phyloP scores from a whole-genome alignment of 1,140 invertebrate genomes.

The Amyelois transitella region DNA sequence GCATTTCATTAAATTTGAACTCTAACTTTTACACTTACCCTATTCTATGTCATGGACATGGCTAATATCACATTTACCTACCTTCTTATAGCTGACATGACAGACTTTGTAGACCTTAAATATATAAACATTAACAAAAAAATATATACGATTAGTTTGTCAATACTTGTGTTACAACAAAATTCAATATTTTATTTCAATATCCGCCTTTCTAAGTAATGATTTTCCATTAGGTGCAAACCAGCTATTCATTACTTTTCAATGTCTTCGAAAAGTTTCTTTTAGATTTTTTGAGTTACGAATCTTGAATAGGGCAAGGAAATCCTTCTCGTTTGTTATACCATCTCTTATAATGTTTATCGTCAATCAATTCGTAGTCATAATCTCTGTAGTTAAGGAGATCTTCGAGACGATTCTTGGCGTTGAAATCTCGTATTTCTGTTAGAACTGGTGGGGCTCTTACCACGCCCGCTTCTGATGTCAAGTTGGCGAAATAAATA shows the following conservation, averaged over 20 bases:
- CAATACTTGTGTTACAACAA: no score
- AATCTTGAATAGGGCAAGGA: conserved; percentile 24
- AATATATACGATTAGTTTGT: no score
- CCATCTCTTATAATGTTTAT: conserved; percentile 33
- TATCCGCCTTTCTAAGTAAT: no score
- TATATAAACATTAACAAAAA: no score
- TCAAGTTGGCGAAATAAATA: conserved; percentile 51
- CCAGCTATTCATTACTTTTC: not conserved
- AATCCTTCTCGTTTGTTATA: conserved; percentile 34
- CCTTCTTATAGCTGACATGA: not conserved
- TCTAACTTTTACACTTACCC: no score
- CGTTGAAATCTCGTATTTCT: conserved; percentile 51
- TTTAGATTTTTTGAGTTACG: not conserved
- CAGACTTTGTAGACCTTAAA: no score
- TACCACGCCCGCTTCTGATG: conserved; percentile 38
- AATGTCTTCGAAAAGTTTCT: not conserved
- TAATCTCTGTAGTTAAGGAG: conserved; percentile 58
- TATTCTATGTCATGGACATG: not conserved
- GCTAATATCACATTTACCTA: not conserved
- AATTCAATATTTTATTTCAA: no score
- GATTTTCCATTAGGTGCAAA: no score
- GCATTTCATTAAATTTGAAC: no score
- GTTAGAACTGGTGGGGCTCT: conserved; percentile 42
- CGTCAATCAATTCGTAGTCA: conserved; percentile 42
- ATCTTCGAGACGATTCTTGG: conserved; percentile 47